Conservation (phyloP, 2,888 invertebrate genomes). For the Aspidiotus rigidus region DNA sequence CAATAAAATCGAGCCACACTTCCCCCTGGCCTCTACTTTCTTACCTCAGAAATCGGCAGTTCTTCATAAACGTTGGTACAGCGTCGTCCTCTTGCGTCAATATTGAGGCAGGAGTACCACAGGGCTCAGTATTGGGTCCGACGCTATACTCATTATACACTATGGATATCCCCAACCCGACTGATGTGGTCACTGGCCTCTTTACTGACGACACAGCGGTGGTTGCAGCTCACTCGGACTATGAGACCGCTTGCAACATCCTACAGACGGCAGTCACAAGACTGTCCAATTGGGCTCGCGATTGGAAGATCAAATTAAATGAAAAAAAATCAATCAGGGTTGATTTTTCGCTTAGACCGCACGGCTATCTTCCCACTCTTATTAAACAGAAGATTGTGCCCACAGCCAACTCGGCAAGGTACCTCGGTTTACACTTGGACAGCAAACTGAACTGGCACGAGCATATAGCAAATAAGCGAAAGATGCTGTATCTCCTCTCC, state of each 20-base stretch:
- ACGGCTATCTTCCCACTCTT: background rate
- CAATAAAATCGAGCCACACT: constrained; percentile 1
- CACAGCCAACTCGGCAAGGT: background rate
- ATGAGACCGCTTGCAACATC: too few relatives aligned
- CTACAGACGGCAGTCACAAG: too few relatives aligned
- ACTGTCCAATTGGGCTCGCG: constrained; percentile 1
- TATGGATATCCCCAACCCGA: too few relatives aligned
- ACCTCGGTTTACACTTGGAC: too few relatives aligned
- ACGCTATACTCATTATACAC: too few relatives aligned
- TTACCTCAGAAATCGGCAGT: constrained; percentile 1
- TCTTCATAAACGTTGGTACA: background rate
- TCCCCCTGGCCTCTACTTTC: constrained; percentile 3
- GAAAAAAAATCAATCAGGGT: background rate
- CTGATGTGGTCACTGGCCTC: too few relatives aligned
- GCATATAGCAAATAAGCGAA: too few relatives aligned
- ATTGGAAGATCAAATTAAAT: background rate
- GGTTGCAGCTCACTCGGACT: too few relatives aligned
- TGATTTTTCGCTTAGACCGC: background rate
- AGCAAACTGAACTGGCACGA: too few relatives aligned
- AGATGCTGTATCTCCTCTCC: too few relatives aligned
- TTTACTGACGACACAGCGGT: too few relatives aligned
- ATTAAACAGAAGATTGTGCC: background rate
- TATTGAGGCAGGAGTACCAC: background rate
- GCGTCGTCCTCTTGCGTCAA: background rate
- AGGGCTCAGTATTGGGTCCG: constrained; percentile 7